Evolutionary conservation across 2,113 vertebrate species (phyloP).

Genomic region (Gymnarchus niloticus): DNA sequence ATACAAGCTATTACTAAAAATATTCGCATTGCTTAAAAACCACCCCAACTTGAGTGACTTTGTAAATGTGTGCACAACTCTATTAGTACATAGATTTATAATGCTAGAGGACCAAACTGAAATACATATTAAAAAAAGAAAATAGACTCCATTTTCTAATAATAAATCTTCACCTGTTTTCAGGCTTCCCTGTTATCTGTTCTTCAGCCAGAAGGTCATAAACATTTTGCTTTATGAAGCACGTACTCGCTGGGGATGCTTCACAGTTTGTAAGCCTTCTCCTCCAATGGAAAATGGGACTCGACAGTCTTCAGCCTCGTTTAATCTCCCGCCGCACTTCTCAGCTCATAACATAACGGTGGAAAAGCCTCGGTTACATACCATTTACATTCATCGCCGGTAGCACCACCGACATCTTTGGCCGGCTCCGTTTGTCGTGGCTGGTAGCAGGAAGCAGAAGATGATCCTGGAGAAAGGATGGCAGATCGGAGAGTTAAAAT

Average conservation of each 20-base stretch:
- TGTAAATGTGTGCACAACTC: neutral
- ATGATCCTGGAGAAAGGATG: conserved; percentile 64
- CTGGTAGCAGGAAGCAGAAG: conserved; percentile 72
- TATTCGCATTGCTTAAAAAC: neutral
- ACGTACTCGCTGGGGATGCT: neutral
- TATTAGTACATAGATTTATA: neutral
- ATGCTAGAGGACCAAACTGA: neutral
- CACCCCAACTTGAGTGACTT: neutral
- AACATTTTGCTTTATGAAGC: neutral
- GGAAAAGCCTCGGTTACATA: conserved; percentile 43
- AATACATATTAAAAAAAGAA: neutral
- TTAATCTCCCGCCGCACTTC: neutral
- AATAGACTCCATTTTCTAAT: neutral
- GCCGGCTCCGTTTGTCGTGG: conserved; percentile 72
- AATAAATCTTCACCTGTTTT: neutral
- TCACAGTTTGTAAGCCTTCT: neutral
- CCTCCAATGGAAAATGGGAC: neutral
- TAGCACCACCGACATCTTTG: conserved; percentile 77
- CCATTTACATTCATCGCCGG: conserved; percentile 74
- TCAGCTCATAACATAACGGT: neutral
- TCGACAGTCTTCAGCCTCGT: neutral
- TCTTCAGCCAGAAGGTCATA: neutral
- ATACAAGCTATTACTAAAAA: neutral
- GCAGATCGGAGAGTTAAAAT: neutral
- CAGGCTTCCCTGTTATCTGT: too few relatives aligned